Evolutionary conservation across 1,140 invertebrate species (phyloP).

Genomic region (Limonius californicus): DNA sequence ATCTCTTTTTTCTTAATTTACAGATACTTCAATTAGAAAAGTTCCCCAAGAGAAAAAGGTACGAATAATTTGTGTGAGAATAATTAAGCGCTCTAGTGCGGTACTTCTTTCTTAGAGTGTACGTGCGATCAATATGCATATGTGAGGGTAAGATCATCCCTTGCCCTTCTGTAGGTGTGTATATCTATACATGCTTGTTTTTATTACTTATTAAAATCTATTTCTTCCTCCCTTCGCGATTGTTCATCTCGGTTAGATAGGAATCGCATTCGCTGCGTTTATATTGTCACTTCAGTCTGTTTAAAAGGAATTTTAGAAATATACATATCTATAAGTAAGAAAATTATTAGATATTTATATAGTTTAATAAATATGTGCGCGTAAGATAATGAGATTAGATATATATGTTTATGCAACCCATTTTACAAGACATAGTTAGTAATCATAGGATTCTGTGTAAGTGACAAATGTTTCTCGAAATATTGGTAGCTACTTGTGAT

Average conservation of each 20-base stretch:
- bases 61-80: constrained; percentile 7
- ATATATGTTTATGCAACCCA: too few relatives aligned
- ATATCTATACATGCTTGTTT: neutral
- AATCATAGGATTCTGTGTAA: too few relatives aligned
- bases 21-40: constrained; percentile 39
- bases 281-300: neutral
- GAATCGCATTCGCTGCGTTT: neutral
- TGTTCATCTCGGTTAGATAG: neutral
- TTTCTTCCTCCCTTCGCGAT: neutral
- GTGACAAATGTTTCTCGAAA: too few relatives aligned
- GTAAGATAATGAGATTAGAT: too few relatives aligned
- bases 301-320: too few relatives aligned
- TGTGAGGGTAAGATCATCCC: constrained; percentile 12
- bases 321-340: neutral
- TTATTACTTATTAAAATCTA: constrained; percentile 15
- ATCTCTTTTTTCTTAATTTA: constrained; percentile 36
- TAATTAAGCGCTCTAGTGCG: neutral
- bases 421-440: too few relatives aligned
- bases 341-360: too few relatives aligned
- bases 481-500: too few relatives aligned
- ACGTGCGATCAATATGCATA: constrained; percentile 8
- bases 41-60: constrained; percentile 2
- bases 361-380: too few relatives aligned
- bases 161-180: neutral
- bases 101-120: constrained; percentile 1